A percentile compares a stretch with the other conserved stretches of the same genome.
Evolutionary conservation across 1,140 invertebrate species (phyloP).

Genomic region (Battus philenor): DNA sequence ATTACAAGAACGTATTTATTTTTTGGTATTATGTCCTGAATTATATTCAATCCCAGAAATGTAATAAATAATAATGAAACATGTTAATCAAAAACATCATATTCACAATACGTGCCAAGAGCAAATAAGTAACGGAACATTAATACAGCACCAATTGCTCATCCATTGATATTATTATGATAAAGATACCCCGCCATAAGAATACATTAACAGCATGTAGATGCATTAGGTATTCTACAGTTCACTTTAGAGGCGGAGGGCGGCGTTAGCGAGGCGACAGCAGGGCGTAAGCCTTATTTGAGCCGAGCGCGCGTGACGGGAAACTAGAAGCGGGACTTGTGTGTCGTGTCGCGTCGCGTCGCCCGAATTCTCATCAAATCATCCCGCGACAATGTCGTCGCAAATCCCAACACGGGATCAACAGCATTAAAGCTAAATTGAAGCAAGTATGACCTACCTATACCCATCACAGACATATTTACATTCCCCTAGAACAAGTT

Average conservation of each 20-base stretch:
- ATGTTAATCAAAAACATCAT: too few species aligned
- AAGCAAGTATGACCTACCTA: constrained; percentile 52
- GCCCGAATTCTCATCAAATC: constrained; percentile 71
- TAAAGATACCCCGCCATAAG: constrained; percentile 9
- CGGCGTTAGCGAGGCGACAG: constrained; percentile 46
- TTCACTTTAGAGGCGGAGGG: constrained; percentile 57
- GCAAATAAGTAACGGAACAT: too few species aligned
- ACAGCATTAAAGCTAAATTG: constrained; percentile 68
- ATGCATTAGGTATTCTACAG: constrained; percentile 66
- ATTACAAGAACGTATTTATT: too few species aligned
- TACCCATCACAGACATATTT: constrained; percentile 15
- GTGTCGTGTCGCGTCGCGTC: constrained; percentile 51
- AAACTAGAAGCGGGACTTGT: constrained; percentile 67
- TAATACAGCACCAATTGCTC: constrained; percentile 29
- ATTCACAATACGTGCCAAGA: too few species aligned
- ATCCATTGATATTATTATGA: constrained; percentile 12
- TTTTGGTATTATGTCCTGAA: too few species aligned
- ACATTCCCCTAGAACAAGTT: constrained; percentile 1
- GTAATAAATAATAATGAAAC: too few species aligned
- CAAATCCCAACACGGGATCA: constrained; percentile 69
- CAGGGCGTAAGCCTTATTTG: constrained; percentile 69
- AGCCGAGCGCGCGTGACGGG: constrained; percentile 65
- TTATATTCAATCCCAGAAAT: too few species aligned
- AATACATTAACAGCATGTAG: constrained; percentile 21
- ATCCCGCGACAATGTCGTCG: constrained; percentile 65